Percentiles rank a stretch among this genome's conserved stretches.
Conservation (phyloP, 2,888 invertebrate genomes). For the Branchinecta sandiegonensis region DNA sequence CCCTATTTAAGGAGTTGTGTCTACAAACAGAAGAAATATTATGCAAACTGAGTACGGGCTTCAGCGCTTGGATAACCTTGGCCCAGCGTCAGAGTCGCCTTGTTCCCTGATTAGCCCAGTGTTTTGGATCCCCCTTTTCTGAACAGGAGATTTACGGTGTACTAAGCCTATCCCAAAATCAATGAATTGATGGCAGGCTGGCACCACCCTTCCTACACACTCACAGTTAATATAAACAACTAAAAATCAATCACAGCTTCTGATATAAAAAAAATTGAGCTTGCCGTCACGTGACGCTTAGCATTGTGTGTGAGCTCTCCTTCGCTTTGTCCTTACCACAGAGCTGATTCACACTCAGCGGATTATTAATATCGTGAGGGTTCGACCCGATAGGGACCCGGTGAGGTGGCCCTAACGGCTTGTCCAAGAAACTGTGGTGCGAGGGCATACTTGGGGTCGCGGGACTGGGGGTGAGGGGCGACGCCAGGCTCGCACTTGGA, state of each 20-base stretch:
- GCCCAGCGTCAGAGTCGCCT: too few species aligned
- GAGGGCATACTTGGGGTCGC: slow-evolving; percentile 34
- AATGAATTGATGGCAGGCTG: too few species aligned
- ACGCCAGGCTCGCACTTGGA: slow-evolving; percentile 56
- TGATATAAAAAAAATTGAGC: slow-evolving; percentile 7
- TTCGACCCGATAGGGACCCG: slow-evolving; percentile 78
- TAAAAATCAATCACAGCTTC: slow-evolving; percentile 13
- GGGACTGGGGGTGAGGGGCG: slow-evolving; percentile 34
- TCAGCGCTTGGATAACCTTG: too few species aligned
- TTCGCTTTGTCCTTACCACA: slow-evolving; percentile 46
- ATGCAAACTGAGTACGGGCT: too few species aligned
- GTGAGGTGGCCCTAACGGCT: slow-evolving; percentile 40
- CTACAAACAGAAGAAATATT: too few species aligned
- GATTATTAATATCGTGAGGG: slow-evolving; percentile 81
- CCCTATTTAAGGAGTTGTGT: too few species aligned
- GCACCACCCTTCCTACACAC: too few species aligned
- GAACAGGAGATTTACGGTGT: too few species aligned
- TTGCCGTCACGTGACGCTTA: slow-evolving; percentile 6
- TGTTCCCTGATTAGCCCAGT: too few species aligned
- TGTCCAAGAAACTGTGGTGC: slow-evolving; percentile 29
- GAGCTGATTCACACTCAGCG: slow-evolving; percentile 74
- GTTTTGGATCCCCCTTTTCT: too few species aligned
- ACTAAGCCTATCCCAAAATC: too few species aligned
- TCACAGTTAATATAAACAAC: background rate
- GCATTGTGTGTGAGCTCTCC: slow-evolving; percentile 13